Conservation (phyloP, 2,888 invertebrate genomes). For the Acanthopleura granulata region DNA sequence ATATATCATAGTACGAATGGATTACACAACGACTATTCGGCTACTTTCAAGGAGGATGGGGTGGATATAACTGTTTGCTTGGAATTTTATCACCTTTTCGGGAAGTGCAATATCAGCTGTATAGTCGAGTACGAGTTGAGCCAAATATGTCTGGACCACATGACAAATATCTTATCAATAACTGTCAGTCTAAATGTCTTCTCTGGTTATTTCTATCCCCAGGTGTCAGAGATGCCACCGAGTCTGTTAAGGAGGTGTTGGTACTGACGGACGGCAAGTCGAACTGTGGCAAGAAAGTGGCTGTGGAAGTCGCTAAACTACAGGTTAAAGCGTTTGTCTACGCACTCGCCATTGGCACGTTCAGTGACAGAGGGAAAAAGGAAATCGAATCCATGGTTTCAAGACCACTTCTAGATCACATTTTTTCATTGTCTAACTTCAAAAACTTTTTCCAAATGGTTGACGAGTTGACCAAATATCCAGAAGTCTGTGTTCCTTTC, state of each 20-base stretch:
- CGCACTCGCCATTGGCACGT: background rate
- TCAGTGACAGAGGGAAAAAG: background rate
- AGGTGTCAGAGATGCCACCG: background rate
- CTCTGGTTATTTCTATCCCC: background rate
- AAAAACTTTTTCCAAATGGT: slow-evolving; percentile 2
- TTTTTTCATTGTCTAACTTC: background rate
- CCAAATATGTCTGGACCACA: too few relatives aligned
- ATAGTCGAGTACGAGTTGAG: too few relatives aligned
- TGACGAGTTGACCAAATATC: background rate
- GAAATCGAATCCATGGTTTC: slow-evolving; percentile 18
- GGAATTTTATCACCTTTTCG: too few relatives aligned
- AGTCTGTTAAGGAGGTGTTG: background rate
- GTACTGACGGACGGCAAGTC: slow-evolving; percentile 3
- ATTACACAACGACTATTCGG: too few relatives aligned
- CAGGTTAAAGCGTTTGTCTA: slow-evolving; percentile 1
- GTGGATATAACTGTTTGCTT: too few relatives aligned
- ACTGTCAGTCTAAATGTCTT: too few relatives aligned
- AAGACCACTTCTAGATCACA: background rate
- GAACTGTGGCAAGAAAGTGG: background rate
- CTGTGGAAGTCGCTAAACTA: background rate
- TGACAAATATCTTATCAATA: too few relatives aligned
- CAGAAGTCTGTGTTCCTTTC: slow-evolving; percentile 7
- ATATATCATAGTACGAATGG: too few relatives aligned
- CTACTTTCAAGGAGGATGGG: too few relatives aligned
- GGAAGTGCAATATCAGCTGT: too few relatives aligned